Percentiles rank a stretch among this genome's conserved stretches.
Conservation (phyloP, 2,113 vertebrate species). For the Serinus canaria region DNA sequence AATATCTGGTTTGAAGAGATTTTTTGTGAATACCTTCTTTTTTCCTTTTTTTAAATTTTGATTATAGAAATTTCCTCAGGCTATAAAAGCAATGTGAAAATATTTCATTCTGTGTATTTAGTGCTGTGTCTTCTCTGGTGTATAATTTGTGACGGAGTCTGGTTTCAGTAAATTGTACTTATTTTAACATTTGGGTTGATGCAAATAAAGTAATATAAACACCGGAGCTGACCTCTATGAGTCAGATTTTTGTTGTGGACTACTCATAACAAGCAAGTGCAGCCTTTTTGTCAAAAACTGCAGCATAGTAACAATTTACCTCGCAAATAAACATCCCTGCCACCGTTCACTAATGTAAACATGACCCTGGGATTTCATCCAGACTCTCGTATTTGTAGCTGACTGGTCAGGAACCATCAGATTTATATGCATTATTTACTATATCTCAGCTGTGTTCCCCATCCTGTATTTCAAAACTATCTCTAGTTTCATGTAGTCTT, state of each 20-base stretch:
- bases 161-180: slow-evolving; percentile 39
- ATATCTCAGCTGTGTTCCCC: not conserved
- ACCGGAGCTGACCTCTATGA: not conserved
- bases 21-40: not conserved
- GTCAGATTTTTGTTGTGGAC: slow-evolving; percentile 13
- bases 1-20: not conserved
- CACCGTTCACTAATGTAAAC: not conserved
- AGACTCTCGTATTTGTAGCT: not conserved
- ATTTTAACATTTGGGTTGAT: slow-evolving; percentile 50
- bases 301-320: not conserved
- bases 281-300: not conserved
- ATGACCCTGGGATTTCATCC: not conserved
- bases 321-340: not conserved
- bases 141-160: slow-evolving; percentile 32
- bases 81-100: not conserved
- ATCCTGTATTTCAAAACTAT: not conserved
- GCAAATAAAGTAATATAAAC: slow-evolving; percentile 51
- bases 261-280: not conserved
- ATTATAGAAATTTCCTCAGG: not conserved
- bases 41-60: not conserved
- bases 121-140: not conserved
- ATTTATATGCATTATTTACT: not conserved
- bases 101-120: not conserved
- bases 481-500: not conserved
- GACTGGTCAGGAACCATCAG: not conserved